Base-by-base conservation (phyloP, 2,888 invertebrate species). In the Drosophila percnosoma region DNA sequence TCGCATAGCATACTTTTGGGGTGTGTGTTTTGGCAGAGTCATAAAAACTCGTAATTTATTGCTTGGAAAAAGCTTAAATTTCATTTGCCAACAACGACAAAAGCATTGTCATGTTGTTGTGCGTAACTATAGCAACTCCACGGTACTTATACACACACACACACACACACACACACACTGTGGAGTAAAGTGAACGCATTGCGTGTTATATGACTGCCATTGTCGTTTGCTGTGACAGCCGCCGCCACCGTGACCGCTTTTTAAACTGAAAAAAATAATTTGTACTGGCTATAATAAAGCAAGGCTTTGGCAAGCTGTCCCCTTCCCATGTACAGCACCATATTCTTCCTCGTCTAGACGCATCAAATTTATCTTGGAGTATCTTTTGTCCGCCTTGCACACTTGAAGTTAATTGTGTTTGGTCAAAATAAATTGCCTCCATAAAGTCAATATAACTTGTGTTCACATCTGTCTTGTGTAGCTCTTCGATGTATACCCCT, bases 1-100 rank as follows among this genome's bases (percentile, higher is more conserved):
- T 87, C 80, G 80, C 78, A 73, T 72, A 72, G 76, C 74, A 70
- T 71, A 65, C 83, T 68, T 77, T 74, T 42, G 67, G 65, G 61
- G 69, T 73, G 74, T 70, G 72, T 70, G 82, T 73, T 87, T 81
- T 81, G 78, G 68, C 77, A 79, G 84, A 80, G 80, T 85, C 89
- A 87, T 90, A 90, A 90, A 90, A 90, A 87, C 83, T 85, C 80
- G 89, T 90, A 90, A 90, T 90, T 90, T 90, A 90, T 90, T 90
- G 89, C 90, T 82, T 78, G 85, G 86, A 90, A 90, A 90, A 90
- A 90, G 91, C 89, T 90, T 88, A 87, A 90, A 90, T 90, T 90
- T 90, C 89, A 89, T 90, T 90, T 90, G 91, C 78, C 87, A 90
- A 80, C 90, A 74, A 80, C 80, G 80, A 78, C 85, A 88, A 83